Conservation (phyloP, 2,113 vertebrate genomes). For the Perognathus longimembris region DNA sequence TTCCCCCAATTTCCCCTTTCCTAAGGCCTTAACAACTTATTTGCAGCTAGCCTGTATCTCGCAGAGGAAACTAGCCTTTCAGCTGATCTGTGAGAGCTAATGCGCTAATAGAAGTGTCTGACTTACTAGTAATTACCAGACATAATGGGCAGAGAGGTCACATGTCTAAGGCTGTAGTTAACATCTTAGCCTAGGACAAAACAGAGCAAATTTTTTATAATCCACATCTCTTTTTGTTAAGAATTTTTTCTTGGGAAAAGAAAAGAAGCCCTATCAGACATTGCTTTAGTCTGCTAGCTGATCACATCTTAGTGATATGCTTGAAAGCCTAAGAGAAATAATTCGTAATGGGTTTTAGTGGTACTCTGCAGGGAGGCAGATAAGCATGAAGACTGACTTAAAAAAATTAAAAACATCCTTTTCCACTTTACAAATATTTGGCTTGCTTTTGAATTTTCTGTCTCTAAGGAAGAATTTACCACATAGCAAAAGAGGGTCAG, state of each 20-base stretch:
- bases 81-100: neutral
- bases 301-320: neutral
- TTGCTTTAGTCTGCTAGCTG: neutral
- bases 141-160: rapidly evolving
- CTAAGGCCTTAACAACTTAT: neutral
- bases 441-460: neutral
- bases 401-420: neutral
- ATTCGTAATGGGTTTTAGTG: neutral
- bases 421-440: neutral
- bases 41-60: neutral
- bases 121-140: neutral
- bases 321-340: constrained; percentile 29
- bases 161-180: neutral
- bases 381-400: neutral
- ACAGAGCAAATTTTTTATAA: neutral
- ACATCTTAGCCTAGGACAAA: neutral
- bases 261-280: neutral
- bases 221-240: neutral
- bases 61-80: neutral
- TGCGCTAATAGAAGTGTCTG: neutral
- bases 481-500: neutral
- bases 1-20: neutral
- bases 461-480: neutral
- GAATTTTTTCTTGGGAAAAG: neutral
- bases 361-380: neutral